A percentile compares a stretch with the other conserved stretches of the same genome.
Conservation (phyloP, 2,113 vertebrate species). For the Sigmodon hispidus region DNA sequence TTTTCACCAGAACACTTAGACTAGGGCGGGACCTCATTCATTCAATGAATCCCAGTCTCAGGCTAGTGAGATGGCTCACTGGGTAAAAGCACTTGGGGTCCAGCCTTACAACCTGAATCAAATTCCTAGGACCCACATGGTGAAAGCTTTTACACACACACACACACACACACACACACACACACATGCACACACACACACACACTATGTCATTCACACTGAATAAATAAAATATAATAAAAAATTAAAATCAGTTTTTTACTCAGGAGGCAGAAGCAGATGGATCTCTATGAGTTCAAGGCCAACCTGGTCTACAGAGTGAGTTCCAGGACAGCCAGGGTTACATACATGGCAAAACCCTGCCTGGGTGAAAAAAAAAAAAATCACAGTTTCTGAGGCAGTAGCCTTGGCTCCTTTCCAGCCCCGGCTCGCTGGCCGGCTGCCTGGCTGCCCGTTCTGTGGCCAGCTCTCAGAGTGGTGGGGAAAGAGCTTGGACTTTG, state of each 20-base stretch:
- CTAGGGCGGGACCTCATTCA: neutral
- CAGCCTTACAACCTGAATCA: neutral
- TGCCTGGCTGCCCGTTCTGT: neutral
- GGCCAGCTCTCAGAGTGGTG: slow-evolving; percentile 14
- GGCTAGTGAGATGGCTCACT: no score
- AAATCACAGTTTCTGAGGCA: neutral
- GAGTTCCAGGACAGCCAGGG: neutral
- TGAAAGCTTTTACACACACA: neutral
- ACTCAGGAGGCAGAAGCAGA: neutral
- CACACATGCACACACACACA: neutral
- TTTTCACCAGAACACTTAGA: neutral
- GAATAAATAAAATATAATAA: neutral
- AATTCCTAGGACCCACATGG: neutral
- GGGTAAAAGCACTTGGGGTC: neutral
- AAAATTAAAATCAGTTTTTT: neutral
- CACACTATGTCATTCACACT: no score
- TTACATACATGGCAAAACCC: neutral
- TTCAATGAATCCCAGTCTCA: neutral
- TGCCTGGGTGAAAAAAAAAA: neutral
- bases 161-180: neutral
- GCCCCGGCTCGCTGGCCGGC: neutral
- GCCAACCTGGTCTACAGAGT: neutral
- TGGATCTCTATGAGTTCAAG: neutral
- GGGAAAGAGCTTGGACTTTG: slow-evolving; percentile 74
- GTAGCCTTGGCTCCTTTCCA: neutral